Conservation (phyloP, 2,797 vertebrate species). For the Scolopax rusticola region DNA sequence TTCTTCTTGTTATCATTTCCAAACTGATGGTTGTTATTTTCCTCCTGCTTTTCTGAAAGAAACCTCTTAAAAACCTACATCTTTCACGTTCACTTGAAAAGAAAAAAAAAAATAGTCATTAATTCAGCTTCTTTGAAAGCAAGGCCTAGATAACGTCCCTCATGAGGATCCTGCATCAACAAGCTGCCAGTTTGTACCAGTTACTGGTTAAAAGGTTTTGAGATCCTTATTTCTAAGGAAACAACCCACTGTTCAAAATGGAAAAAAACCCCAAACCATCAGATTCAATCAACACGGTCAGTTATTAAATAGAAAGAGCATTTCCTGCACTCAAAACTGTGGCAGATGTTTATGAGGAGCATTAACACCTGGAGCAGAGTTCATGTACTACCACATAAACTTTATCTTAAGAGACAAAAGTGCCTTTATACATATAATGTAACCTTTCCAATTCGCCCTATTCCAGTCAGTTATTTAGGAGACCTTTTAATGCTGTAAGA, state of each 20-base stretch:
- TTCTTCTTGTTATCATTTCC: not conserved
- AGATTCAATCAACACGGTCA: not conserved
- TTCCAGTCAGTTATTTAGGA: not conserved
- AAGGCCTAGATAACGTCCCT: not conserved
- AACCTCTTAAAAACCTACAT: not conserved
- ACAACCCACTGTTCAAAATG: not conserved
- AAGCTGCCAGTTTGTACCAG: not conserved
- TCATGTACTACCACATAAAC: fast-evolving
- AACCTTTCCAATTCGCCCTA: not conserved
- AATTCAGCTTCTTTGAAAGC: not conserved
- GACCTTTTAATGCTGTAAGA: fast-evolving
- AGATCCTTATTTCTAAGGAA: not conserved
- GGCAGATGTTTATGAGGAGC: not conserved
- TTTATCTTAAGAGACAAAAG: not conserved
- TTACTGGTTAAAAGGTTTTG: not conserved
- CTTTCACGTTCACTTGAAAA: not conserved
- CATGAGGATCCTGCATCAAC: not conserved
- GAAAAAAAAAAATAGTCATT: not conserved
- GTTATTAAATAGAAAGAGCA: not conserved
- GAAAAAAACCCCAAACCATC: not conserved
- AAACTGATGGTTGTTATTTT: not conserved
- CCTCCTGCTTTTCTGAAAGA: not conserved
- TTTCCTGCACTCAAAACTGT: not conserved
- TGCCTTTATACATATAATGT: not conserved
- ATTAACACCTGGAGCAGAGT: not conserved